Conservation (phyloP, 2,797 vertebrate species). For the Myotis findleyi region DNA sequence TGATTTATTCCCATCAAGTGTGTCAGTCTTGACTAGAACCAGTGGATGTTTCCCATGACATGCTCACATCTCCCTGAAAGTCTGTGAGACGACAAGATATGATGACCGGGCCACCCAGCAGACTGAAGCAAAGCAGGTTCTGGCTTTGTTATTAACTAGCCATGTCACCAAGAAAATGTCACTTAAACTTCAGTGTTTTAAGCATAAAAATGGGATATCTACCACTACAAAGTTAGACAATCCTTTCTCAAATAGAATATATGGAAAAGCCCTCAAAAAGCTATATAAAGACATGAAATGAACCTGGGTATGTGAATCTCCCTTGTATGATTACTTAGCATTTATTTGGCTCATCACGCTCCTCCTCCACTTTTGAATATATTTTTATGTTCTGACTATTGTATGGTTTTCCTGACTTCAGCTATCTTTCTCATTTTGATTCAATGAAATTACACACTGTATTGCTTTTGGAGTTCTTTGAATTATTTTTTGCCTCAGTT, state of each 20-base stretch:
- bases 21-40: background rate
- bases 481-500: slow-evolving; percentile 9
- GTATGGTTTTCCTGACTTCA: background rate
- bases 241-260: background rate
- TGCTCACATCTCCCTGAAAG: background rate
- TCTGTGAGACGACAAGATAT: background rate
- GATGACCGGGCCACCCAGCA: background rate
- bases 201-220: background rate
- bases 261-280: background rate
- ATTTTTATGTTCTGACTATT: background rate
- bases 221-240: background rate
- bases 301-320: background rate
- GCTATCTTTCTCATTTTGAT: background rate
- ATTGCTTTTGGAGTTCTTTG: background rate
- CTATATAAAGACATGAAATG: background rate
- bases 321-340: background rate
- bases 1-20: background rate
- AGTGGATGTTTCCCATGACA: background rate
- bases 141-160: background rate
- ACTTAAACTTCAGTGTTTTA: background rate
- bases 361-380: background rate
- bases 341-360: background rate
- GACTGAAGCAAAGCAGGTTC: background rate
- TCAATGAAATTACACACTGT: background rate
- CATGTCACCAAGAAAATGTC: background rate